Conservation (phyloP, 2,888 invertebrate genomes). For the Drosophila nigricruria region DNA sequence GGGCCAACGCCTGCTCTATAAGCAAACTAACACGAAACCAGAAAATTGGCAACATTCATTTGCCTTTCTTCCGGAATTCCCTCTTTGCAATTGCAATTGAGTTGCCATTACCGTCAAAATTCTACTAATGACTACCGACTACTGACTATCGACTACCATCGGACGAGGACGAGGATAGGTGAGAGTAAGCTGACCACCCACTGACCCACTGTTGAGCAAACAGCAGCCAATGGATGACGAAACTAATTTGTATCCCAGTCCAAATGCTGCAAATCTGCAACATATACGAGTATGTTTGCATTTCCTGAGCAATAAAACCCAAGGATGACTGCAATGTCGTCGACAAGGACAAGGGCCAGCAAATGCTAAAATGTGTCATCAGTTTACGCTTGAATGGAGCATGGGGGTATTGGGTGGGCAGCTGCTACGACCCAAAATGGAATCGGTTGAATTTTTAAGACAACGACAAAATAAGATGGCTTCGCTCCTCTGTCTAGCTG, state of each 20-base stretch:
- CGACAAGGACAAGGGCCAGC: constrained; percentile 31
- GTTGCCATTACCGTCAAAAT: constrained; percentile 58
- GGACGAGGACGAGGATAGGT: not conserved
- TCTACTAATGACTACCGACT: constrained; percentile 67
- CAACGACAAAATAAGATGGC: not conserved
- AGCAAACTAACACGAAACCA: constrained; percentile 34
- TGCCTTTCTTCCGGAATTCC: constrained; percentile 12
- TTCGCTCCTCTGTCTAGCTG: constrained; percentile 2
- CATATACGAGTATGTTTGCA: constrained; percentile 69
- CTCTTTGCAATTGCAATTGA: constrained; percentile 37
- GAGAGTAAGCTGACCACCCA: constrained; percentile 2
- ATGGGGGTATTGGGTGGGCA: not conserved
- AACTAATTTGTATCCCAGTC: constrained; percentile 61
- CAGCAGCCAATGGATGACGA: constrained; percentile 38
- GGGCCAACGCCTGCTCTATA: constrained; percentile 19
- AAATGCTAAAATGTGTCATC: constrained; percentile 74
- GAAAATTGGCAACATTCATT: constrained; percentile 38
- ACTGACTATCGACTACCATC: constrained; percentile 13
- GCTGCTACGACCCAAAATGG: not conserved
- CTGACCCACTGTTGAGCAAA: constrained; percentile 41
- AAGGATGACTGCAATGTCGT: constrained; percentile 61
- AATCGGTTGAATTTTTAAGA: constrained; percentile 1
- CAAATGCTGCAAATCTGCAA: constrained; percentile 58
- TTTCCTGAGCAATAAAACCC: constrained; percentile 75
- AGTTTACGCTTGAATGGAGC: constrained; percentile 52